These are phyloP conservation scores for Rhopalosiphum nymphaeae DNA, from an alignment of 2,888 invertebrate genomes.

Conservation along the genomic window DNA sequence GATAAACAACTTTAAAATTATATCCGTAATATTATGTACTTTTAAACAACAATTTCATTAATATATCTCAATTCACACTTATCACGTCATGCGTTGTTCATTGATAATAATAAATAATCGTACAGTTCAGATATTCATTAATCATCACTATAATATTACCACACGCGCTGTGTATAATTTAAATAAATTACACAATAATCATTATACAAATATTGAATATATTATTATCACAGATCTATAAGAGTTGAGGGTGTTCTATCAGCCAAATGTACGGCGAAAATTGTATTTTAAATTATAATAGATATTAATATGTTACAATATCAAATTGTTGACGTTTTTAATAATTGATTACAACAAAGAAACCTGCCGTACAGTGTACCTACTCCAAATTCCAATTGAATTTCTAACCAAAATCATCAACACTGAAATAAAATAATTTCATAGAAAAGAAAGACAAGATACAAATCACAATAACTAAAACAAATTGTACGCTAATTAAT, in stretches of 20 bases:
- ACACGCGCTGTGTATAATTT: not conserved
- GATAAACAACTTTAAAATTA: not conserved
- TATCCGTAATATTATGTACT: not conserved
- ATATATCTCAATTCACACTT: not conserved
- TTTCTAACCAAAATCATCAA: not conserved
- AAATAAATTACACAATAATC: not conserved
- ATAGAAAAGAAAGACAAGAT: not conserved
- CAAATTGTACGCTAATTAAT: not conserved
- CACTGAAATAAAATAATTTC: not conserved
- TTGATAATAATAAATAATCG: not conserved
- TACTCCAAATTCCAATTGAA: not conserved
- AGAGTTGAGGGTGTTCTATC: conserved; percentile 27
- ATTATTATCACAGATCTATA: not conserved
- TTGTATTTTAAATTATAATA: not conserved
- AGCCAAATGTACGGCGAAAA: not conserved
- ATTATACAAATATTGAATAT: not conserved
- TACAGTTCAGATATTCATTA: not conserved
- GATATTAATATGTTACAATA: not conserved
- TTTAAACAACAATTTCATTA: not conserved
- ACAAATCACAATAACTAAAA: conserved; percentile 14
- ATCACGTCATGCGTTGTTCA: not conserved
- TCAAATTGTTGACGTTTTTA: not conserved
- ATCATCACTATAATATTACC: not conserved
- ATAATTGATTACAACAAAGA: not conserved
- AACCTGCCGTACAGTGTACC: not conserved